Evolutionary conservation across 2,888 invertebrate genomes (phyloP), one percentile per base, ranked within the genome.

Genomic region (Cantharis rustica): DNA sequence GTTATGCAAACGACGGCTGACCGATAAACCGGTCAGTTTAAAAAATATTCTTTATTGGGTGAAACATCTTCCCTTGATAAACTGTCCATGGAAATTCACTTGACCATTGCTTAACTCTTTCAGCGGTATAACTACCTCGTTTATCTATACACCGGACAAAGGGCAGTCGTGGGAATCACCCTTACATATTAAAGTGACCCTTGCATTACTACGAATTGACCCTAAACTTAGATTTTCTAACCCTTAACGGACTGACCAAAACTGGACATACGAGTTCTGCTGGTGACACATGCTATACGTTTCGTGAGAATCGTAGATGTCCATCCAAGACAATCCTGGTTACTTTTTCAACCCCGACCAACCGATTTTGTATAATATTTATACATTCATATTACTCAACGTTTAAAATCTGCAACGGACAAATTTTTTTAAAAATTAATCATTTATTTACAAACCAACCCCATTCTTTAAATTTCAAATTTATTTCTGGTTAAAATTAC

Each of bases 211-310:
- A 80, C 64, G 82, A 83, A 82, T 78, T 81, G 80, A 81, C 81
- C 81, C 78, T 78, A 77, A 74, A 77, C 78, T 77, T 64, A 62
- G 69, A 77, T 79, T 73, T 73, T 73, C 82, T 83, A 82, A 83
- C 85, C 85, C 85, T 82, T 85, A 86, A 86, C 86, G 85, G 85
- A 86, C 86, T 86, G 86, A 86, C 86, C 86, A 86, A 82, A 85
- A 86, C 86, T 86, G 86, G 86, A 86, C 86, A 85, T 85, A 84
- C 86, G 78, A 80, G 80, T 79, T 79, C 61, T 69, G 47, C 72
- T 78, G 75, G 77, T 72, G 75, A 79, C 75, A 78, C 75, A 73
- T 77, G 77, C 69, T 77, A 75, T 62, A 77, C 71, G 66, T 68
- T 71, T 75, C 81, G 80, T 81, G 80, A 79, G 80, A 81, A 81